These are phyloP conservation scores for Molorchus minor DNA, from an alignment of 2,888 invertebrate species.

Conservation along the genomic window DNA sequence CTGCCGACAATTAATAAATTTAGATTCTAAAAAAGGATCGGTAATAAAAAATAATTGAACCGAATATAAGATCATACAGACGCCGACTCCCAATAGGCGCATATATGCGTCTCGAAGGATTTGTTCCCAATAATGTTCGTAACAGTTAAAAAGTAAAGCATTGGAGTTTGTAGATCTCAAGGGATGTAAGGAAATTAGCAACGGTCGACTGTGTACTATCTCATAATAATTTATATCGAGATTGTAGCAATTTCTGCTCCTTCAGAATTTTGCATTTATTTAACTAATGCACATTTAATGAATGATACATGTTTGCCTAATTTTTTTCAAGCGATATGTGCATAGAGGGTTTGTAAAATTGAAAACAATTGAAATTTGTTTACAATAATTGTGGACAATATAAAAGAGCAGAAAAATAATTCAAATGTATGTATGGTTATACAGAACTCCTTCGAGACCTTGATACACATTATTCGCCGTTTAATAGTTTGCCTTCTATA, in stretches of 20 bases:
- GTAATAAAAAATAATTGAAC: conserved; percentile 21
- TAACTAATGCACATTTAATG: too few species aligned
- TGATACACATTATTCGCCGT: conserved; percentile 44
- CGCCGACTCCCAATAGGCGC: conserved; percentile 1
- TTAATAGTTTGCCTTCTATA: conserved; percentile 42
- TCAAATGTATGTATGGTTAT: conserved; percentile 56
- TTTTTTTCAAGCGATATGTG: too few species aligned
- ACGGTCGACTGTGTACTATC: too few species aligned
- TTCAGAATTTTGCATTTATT: too few species aligned
- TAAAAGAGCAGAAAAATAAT: conserved; percentile 57
- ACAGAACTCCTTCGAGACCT: conserved; percentile 46
- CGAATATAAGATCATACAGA: conserved; percentile 6
- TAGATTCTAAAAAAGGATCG: conserved; percentile 2
- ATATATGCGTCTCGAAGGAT: conserved; percentile 19
- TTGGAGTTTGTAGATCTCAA: not conserved
- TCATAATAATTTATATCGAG: too few species aligned
- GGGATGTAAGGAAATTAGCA: too few species aligned
- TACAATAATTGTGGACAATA: too few species aligned
- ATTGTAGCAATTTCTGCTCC: too few species aligned
- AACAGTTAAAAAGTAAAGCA: not conserved
- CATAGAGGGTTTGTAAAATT: too few species aligned
- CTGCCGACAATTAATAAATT: conserved; percentile 12
- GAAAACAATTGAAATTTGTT: too few species aligned
- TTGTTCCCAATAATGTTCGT: conserved; percentile 17
- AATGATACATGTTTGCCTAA: too few species aligned